Evolutionary conservation across 1,140 invertebrate species (phyloP).

Genomic region (Drosophila pseudoananassae): DNA sequence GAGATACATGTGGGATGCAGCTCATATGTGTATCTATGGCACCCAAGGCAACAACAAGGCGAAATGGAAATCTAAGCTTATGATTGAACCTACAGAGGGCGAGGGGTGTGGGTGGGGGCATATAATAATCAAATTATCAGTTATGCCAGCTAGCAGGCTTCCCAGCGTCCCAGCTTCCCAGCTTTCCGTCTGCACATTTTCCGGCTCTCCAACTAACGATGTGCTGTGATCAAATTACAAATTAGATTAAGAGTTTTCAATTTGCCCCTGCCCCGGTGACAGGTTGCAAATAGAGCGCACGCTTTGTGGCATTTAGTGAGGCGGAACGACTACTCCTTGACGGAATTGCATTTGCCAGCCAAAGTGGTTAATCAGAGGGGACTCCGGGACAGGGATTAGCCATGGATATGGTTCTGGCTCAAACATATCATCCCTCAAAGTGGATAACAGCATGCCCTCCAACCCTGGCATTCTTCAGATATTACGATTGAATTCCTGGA

Average conservation of each 20-base stretch:
- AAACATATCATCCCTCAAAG: no score
- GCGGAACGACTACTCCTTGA: no score
- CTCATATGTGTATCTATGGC: constrained; percentile 18
- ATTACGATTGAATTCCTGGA: neutral
- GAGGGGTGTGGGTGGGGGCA: neutral
- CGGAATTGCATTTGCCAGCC: no score
- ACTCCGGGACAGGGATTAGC: no score
- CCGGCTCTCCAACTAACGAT: constrained; percentile 18
- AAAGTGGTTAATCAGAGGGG: no score
- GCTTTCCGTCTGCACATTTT: neutral
- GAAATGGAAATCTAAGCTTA: constrained; percentile 31
- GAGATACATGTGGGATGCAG: neutral
- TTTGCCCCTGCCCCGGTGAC: constrained; percentile 22
- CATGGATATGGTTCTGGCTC: no score
- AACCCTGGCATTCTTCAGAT: no score
- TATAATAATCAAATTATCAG: constrained; percentile 68
- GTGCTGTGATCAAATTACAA: constrained; percentile 53
- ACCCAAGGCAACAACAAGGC: constrained; percentile 21
- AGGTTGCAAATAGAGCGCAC: constrained; percentile 11
- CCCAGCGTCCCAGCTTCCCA: constrained; percentile 8
- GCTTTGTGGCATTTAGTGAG: no score
- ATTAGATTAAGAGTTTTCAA: constrained; percentile 69
- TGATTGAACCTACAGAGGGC: constrained; percentile 12
- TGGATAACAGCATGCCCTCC: no score
- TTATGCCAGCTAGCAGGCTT: constrained; percentile 54